Evolutionary conservation across 2,797 vertebrate species (phyloP), one percentile per base, ranked within the genome.

Genomic region (Holocentrus rufus): DNA sequence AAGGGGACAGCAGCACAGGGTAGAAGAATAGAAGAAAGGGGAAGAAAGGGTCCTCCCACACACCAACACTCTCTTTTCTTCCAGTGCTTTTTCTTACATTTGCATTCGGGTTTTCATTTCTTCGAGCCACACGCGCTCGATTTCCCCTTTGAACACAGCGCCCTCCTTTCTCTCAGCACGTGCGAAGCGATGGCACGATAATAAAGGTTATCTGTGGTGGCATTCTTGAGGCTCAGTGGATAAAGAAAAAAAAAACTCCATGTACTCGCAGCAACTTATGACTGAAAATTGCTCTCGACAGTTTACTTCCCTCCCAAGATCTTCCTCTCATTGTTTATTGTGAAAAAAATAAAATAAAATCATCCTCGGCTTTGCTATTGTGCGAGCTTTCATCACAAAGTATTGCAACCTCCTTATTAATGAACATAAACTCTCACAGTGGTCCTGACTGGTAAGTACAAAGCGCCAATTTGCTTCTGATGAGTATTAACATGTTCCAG

Each of bases 111-210:
- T 17, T 5, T n/a, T 47, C 46, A 47, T 47, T 17, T 47, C 15
- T 39, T 13, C 36, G 13, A 39, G 11, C 36, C 36, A 39, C 46
- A 47, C 4, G 17, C 15, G n/a, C 46, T 47, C 22, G 25, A 23
- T 55, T 30, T 30, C 25, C 10, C 25, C 14, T 55, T 55, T 55
- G 13, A 25, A 25, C 52, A 23, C 2, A 23, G 22, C 8, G 11
- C 52, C 2, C 11, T 10, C 1, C 13, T 22, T 55, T 30, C 13
- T 30, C 17, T 25, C 34, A 57, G 64, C n/a, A 50, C 44, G 52
- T 68, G 42, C 30, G 31, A 69, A 34, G 18, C 22, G 57, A 61
- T 44, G 25, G 46, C 25, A 14, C 47, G 20, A n/a, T 23, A 50
- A 31, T 34, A 52, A 47, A 44, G 58, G 15, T 47, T 47, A 47